Evolutionary conservation across 2,888 invertebrate genomes (phyloP).

Genomic region (Dromius quadrimaculatus): DNA sequence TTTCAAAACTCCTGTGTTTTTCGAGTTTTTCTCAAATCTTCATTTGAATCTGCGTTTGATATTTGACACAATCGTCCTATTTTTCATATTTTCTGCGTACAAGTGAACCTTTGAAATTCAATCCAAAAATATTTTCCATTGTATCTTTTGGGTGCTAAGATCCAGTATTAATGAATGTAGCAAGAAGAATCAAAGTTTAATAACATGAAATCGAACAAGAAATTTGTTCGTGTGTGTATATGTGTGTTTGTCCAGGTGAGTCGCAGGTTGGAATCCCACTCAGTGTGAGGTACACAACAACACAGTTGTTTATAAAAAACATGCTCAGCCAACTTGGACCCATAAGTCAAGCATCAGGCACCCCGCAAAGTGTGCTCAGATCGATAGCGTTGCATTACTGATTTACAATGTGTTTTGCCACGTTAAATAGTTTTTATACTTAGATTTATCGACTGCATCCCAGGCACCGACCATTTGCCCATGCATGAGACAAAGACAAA

Average conservation of each 20-base stretch:
- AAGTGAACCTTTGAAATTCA: no score
- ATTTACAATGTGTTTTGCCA: conserved; percentile 50
- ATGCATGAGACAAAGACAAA: conserved; percentile 19
- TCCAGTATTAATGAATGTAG: neutral
- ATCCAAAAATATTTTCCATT: no score
- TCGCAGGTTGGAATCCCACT: conserved; percentile 23
- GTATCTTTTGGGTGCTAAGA: no score
- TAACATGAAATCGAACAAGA: neutral
- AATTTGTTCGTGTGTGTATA: neutral
- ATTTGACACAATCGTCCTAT: no score
- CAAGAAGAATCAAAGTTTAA: neutral
- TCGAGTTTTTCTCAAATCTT: no score
- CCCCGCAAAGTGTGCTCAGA: conserved; percentile 36
- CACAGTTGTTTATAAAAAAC: conserved; percentile 42
- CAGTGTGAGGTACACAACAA: conserved; percentile 36
- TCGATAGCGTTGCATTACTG: conserved; percentile 51
- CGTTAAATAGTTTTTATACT: conserved; percentile 51
- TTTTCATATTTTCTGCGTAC: no score
- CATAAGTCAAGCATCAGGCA: conserved; percentile 44
- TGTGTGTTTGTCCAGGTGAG: conserved; percentile 6
- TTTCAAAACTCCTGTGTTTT: no score
- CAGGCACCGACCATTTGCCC: neutral
- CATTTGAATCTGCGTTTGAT: no score
- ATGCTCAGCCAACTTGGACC: conserved; percentile 28
- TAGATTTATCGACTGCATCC: conserved; percentile 49